Evolutionary conservation across 2,797 vertebrate species (phyloP).

Genomic region (Jordanella pulchra): DNA sequence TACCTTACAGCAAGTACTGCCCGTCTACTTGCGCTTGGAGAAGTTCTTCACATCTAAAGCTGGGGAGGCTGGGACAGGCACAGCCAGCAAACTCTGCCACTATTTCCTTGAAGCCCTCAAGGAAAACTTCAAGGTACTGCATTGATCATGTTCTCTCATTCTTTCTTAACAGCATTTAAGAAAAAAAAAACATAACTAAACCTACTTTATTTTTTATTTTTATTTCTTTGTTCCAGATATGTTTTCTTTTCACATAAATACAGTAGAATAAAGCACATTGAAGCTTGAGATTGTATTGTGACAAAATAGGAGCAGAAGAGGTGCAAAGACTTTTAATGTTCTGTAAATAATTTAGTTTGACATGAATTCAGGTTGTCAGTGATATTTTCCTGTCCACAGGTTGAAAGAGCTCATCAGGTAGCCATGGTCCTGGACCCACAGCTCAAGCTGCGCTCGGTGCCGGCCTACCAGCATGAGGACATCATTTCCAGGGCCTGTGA

Average conservation of each 20-base stretch:
- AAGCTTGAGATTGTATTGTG: not conserved
- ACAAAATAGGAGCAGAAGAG: not conserved
- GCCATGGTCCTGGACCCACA: constrained; percentile 98
- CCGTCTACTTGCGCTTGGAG: constrained; percentile 94
- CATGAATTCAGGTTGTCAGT: not conserved
- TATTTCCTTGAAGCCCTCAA: constrained; percentile 97
- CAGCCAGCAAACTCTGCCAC: constrained; percentile 95
- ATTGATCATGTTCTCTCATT: not conserved
- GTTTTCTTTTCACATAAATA: not conserved
- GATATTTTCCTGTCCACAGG: constrained; percentile 58
- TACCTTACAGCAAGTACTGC: constrained; percentile 94
- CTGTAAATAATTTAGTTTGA: not conserved
- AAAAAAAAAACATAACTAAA: not conserved
- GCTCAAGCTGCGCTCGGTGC: constrained; percentile 94
- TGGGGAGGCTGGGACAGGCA: constrained; percentile 88
- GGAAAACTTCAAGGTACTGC: constrained; percentile 91
- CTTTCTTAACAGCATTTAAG: not conserved
- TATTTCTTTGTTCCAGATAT: not conserved
- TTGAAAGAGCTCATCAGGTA: constrained; percentile 95
- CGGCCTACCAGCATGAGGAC: constrained; percentile 96
- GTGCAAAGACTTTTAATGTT: not conserved
- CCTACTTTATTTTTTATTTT: too few species aligned
- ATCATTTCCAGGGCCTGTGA: constrained; percentile 95
- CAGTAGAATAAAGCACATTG: not conserved
- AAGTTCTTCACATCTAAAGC: constrained; percentile 98